Evolutionary conservation across 2,113 vertebrate genomes (phyloP).

Genomic region (Etheostoma cragini): DNA sequence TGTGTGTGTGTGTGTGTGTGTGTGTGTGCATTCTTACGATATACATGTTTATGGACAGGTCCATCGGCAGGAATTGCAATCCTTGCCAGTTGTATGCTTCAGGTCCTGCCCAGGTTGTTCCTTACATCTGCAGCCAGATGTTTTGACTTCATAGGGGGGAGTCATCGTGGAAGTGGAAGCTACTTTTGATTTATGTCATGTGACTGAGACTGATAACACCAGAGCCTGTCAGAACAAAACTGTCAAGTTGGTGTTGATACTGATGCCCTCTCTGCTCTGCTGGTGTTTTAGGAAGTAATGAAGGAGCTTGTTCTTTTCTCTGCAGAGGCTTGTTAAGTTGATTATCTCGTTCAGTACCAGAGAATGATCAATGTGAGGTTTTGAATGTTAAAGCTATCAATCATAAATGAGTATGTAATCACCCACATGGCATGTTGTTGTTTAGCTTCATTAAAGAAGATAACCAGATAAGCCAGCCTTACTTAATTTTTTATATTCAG

Average conservation of each 20-base stretch:
- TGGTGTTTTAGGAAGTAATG: slow-evolving; percentile 32
- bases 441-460: background rate
- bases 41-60: slow-evolving; percentile 29
- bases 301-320: slow-evolving; percentile 9
- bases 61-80: slow-evolving; percentile 27
- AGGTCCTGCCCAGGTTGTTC: slow-evolving; percentile 13
- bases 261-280: slow-evolving; percentile 19
- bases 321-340: slow-evolving; percentile 1
- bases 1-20: slow-evolving; percentile 2
- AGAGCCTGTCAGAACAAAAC: slow-evolving; percentile 51
- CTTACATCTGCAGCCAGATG: slow-evolving; percentile 45
- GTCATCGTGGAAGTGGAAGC: slow-evolving; percentile 44
- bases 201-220: slow-evolving; percentile 68
- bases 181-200: slow-evolving; percentile 70
- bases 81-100: background rate
- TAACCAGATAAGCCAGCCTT: background rate
- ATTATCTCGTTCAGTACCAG: slow-evolving; percentile 8
- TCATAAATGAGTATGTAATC: background rate
- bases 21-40: slow-evolving; percentile 14
- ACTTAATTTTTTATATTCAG: background rate
- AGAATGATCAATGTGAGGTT: background rate
- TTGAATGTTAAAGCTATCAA: background rate
- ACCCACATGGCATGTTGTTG: background rate
- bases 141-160: slow-evolving; percentile 56
- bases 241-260: slow-evolving; percentile 36